Percentiles rank a stretch among this genome's conserved stretches.
Evolutionary conservation across 2,797 vertebrate species (phyloP).

Genomic region (Crenichthys baileyi): DNA sequence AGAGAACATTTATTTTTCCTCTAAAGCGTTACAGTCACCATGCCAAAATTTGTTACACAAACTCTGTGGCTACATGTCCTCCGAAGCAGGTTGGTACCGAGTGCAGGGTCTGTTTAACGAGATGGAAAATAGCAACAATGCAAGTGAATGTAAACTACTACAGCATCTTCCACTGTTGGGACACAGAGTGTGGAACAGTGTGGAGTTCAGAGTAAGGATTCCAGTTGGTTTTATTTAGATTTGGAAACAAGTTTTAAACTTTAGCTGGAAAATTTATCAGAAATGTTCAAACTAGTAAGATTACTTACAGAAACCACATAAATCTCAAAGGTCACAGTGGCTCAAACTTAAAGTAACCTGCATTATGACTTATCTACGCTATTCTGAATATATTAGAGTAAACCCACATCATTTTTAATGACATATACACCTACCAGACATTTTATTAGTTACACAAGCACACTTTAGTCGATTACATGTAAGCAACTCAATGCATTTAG

Average conservation of each 20-base stretch:
- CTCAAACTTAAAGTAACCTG: not conserved
- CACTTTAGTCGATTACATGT: too few species aligned
- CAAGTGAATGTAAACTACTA: not conserved
- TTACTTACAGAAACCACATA: not conserved
- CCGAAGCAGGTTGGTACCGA: not conserved
- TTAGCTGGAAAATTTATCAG: not conserved
- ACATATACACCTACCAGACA: not conserved
- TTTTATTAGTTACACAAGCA: too few species aligned
- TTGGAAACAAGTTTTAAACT: not conserved
- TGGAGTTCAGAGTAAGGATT: not conserved
- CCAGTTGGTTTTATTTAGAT: too few species aligned
- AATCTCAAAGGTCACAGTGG: not conserved
- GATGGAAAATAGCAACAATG: not conserved
- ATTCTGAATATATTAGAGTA: not conserved
- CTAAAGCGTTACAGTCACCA: not conserved
- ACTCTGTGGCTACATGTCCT: not conserved
- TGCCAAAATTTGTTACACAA: not conserved
- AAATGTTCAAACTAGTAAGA: not conserved
- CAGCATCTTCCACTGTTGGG: not conserved
- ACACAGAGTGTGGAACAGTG: not conserved
- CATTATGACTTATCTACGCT: not conserved
- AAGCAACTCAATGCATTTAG: not conserved
- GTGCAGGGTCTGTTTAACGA: not conserved
- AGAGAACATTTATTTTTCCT: too few species aligned
- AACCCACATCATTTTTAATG: not conserved